Evolutionary conservation across 2,888 invertebrate species (phyloP), one percentile per base, ranked within the genome.

Genomic region (Cephus runcator): DNA sequence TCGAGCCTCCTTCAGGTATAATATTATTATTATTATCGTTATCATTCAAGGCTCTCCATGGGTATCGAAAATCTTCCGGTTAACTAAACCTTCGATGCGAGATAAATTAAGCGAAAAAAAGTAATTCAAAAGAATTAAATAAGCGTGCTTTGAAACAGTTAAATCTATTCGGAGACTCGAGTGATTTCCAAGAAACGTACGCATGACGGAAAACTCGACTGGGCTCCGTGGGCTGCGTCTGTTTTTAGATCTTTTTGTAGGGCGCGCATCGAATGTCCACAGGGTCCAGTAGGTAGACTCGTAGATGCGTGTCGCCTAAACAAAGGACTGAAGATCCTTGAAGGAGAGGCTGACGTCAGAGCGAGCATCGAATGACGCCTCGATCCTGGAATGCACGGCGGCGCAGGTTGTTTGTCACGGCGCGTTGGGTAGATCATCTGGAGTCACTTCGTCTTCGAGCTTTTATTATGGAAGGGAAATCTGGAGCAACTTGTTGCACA

Each of bases 291-390:
- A 23, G 23, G 56, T 9, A 56, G 23, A 23, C 56, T 56, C 23
- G 23, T 23, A 9, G 56, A 56, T 56, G 56, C 23, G 23, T 23
- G 15, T 56, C 56, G 56, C 6, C 9, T 56, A 15, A 34, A 23
- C 71, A 34, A 68, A 12, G 74, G 69, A 36, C 33, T 73, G 77
- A 34, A 71, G 69, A 75, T 75, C 77, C 79, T 75, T 79, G 33
- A 74, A 75, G 69, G 73, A 69, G 73, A 30, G 73, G 56, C 77
- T 79, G 79, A 79, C 77, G 79, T 77, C 79, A 77, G 73, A 34
- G 34, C 11, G 56, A 56, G 77, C 33, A 69, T 34, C 33, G 33
- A 35, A 31, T 80, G 78, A 76, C 78, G 78, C 68, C 30, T 35
- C 12, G 35, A 73, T 34, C 40, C n/a, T 75, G 80, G 76, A 80